These are phyloP conservation scores for Athene noctua DNA, from an alignment of 2,113 vertebrate genomes.

Conservation along the genomic window DNA sequence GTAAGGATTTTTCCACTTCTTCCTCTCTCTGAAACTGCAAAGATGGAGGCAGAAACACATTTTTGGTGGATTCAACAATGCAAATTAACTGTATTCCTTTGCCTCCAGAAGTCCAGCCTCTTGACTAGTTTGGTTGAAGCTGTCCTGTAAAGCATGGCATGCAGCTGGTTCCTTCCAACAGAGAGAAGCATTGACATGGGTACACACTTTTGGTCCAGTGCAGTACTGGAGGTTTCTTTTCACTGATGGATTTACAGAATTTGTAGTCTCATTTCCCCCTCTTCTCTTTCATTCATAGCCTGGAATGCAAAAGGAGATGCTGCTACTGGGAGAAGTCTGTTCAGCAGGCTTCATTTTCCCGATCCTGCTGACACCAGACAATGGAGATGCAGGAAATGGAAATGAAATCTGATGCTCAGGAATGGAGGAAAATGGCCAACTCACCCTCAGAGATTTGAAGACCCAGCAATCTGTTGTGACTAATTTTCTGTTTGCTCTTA, in stretches of 20 bases:
- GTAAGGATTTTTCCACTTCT: not conserved
- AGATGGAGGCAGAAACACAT: not conserved
- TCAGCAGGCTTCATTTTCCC: not conserved
- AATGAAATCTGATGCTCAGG: not conserved
- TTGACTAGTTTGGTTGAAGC: not conserved
- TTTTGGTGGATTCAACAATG: not conserved
- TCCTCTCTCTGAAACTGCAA: not conserved
- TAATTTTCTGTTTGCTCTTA: not conserved
- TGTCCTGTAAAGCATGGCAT: not conserved
- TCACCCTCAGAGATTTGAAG: not conserved
- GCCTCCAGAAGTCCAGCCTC: not conserved
- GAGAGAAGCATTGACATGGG: not conserved
- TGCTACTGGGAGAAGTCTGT: not conserved
- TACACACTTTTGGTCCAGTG: not conserved
- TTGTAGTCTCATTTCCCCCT: not conserved
- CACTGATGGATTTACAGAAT: not conserved
- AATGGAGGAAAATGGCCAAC: not conserved
- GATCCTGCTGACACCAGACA: not conserved
- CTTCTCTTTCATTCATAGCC: not conserved
- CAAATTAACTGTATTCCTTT: not conserved
- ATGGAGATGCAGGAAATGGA: not conserved
- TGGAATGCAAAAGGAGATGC: not conserved
- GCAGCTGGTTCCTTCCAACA: not conserved
- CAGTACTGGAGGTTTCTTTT: not conserved
- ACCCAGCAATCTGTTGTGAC: not conserved